phyloP scores from a whole-genome alignment of 2,888 invertebrate genomes.

The Germaria angustata region DNA sequence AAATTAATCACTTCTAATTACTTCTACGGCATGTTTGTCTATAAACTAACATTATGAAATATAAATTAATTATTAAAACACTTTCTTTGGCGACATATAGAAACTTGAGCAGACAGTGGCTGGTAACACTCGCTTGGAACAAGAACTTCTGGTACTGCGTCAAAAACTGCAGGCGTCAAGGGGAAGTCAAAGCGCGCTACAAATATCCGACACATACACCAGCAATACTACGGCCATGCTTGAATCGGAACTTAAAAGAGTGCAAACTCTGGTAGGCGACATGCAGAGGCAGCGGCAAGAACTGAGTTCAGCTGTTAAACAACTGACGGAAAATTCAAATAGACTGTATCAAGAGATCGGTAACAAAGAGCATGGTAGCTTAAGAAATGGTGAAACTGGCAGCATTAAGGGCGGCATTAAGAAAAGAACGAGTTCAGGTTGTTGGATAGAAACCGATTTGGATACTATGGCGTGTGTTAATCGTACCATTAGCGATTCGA shows the following conservation, averaged over 20 bases:
- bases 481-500: slow-evolving; percentile 81
- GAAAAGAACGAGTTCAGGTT: slow-evolving; percentile 84
- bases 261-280: slow-evolving; percentile 91
- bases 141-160: slow-evolving; percentile 90
- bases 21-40: slow-evolving; percentile 63
- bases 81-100: slow-evolving; percentile 77
- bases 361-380: slow-evolving; percentile 76
- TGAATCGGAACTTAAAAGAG: slow-evolving; percentile 90
- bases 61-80: neutral
- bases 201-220: slow-evolving; percentile 80
- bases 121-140: slow-evolving; percentile 92
- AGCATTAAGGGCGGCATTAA: slow-evolving; percentile 74
- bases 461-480: slow-evolving; percentile 90
- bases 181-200: slow-evolving; percentile 76
- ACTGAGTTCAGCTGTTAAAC: slow-evolving; percentile 91
- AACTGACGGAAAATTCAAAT: slow-evolving; percentile 90
- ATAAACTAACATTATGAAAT: neutral
- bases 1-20: slow-evolving; percentile 55
- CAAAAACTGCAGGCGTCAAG: slow-evolving; percentile 90
- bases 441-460: slow-evolving; percentile 94
- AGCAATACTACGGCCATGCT: slow-evolving; percentile 84
- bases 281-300: slow-evolving; percentile 92
- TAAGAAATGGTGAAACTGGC: slow-evolving; percentile 37
- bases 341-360: slow-evolving; percentile 84
- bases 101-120: slow-evolving; percentile 95